These are phyloP conservation scores for Mallateleia sp. DNA, from an alignment of 2,888 invertebrate species.

Conservation along the genomic window DNA sequence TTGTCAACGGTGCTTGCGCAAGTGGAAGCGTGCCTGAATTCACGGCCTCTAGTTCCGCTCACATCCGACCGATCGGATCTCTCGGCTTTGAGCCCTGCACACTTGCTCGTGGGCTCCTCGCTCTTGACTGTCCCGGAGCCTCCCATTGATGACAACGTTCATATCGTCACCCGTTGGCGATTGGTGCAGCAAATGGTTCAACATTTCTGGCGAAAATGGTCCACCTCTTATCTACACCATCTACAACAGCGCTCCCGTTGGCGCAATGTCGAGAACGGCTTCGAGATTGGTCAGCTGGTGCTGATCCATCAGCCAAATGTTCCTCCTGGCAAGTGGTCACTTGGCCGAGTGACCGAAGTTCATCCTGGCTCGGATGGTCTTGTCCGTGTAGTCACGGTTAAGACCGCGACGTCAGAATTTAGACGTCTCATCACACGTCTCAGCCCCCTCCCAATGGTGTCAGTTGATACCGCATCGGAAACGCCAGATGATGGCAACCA, in stretches of 20 bases:
- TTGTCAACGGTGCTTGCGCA: neutral
- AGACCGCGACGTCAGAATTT: too few species aligned
- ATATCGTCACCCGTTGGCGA: neutral
- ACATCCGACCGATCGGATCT: neutral
- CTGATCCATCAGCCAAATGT: constrained; percentile 61
- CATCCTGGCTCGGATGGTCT: too few species aligned
- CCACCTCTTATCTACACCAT: constrained; percentile 60
- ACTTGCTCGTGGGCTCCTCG: constrained; percentile 4
- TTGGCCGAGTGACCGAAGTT: too few species aligned
- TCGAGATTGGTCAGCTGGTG: constrained; percentile 63
- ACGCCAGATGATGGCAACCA: too few species aligned
- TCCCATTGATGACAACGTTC: neutral
- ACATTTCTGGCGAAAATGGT: constrained; percentile 59
- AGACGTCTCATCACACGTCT: too few species aligned
- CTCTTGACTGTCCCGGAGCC: constrained; percentile 14
- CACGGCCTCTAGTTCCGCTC: neutral
- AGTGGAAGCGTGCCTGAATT: constrained; percentile 24
- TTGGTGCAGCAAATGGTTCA: constrained; percentile 7
- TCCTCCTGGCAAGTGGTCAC: too few species aligned
- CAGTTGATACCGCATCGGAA: too few species aligned
- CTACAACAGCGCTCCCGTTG: constrained; percentile 66
- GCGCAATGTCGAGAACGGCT: constrained; percentile 38
- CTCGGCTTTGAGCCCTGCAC: constrained; percentile 15
- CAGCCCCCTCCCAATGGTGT: too few species aligned
- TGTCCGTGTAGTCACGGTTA: too few species aligned